Evolutionary conservation across 2,797 vertebrate genomes (phyloP), one percentile per base, ranked within the genome.

Genomic region (Menidia menidia): DNA sequence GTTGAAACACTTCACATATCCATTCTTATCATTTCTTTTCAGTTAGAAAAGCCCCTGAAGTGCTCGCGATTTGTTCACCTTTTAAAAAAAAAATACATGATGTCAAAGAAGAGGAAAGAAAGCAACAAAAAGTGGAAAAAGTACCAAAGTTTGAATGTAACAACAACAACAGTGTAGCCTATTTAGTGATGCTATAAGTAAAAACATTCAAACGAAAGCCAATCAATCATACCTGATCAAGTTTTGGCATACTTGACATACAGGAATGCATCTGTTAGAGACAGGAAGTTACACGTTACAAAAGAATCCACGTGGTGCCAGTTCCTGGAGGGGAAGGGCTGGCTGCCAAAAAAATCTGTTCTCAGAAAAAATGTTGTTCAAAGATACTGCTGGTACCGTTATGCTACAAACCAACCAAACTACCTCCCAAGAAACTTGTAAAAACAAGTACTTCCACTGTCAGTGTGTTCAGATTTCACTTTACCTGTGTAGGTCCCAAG

Each of bases 211-310:
- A 68, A 48, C n/a, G 18, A 16, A 48, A 2, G 57, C 0, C 57
- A 60, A 48, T 66, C 0, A 64, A 30, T 64, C 71, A 83, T 95
- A 99, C 97, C 97, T 96, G 88, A 99, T 96, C 87, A 99, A 89
- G 90, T 95, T 98, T 80, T 97, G 97, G 86, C 97, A 99, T 65
- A 98, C 91, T 75, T 98, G 97, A 77, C 97, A 98, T 71, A 95
- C 94, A 84, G 95, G 92, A 78, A 87, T 81, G 87, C 97, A 99
- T 87, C 98, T 99, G 89, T 58, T 87, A 91, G 48, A 92, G 81
- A 90, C 81, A 87, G 71, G 84, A 80, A 81, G 82, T 64, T 18
- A 75, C 44, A 72, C 16, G 74, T 85, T 60, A 83, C 59, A 11
- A 78, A 74, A 65, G 59, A 76, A 80, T 80, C 45, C 51, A 72